Evolutionary conservation across 2,888 invertebrate genomes (phyloP).

Genomic region (Hypselothyrea guttata): DNA sequence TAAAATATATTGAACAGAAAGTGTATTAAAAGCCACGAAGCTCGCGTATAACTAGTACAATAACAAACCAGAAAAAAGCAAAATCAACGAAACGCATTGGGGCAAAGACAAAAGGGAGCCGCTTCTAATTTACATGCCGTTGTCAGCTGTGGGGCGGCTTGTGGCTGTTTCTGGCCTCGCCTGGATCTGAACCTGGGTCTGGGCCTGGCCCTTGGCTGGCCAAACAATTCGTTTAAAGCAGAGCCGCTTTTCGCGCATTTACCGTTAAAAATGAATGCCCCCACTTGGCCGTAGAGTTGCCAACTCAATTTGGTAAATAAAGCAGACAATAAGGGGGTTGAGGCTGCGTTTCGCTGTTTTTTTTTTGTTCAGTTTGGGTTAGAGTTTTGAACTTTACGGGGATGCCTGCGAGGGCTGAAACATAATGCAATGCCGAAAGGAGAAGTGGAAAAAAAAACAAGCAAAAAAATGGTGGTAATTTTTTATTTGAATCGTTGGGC

Average conservation of each 20-base stretch:
- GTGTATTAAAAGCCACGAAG: slow-evolving; percentile 46
- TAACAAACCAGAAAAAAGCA: slow-evolving; percentile 21
- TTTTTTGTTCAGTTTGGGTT: slow-evolving; percentile 2
- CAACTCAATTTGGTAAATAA: slow-evolving; percentile 74
- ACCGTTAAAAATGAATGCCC: slow-evolving; percentile 79
- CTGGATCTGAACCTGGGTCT: neutral
- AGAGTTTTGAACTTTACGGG: slow-evolving; percentile 14
- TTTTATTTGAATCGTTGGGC: slow-evolving; percentile 53
- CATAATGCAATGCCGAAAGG: slow-evolving; percentile 24
- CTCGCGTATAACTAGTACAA: slow-evolving; percentile 39
- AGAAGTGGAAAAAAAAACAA: slow-evolving; percentile 4
- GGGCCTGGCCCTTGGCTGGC: slow-evolving; percentile 12
- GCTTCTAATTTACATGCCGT: slow-evolving; percentile 75
- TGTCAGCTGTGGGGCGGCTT: slow-evolving; percentile 17
- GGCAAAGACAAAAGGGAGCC: slow-evolving; percentile 54
- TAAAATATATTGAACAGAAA: slow-evolving; percentile 2
- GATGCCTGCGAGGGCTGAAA: slow-evolving; percentile 7
- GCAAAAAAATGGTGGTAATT: slow-evolving; percentile 44
- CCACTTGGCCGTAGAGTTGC: slow-evolving; percentile 67
- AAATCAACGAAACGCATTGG: neutral
- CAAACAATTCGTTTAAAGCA: slow-evolving; percentile 69
- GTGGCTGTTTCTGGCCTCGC: no score
- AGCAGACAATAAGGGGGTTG: slow-evolving; percentile 31
- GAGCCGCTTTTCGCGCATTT: slow-evolving; percentile 72
- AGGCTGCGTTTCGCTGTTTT: slow-evolving; percentile 1